Evolutionary conservation across 2,888 invertebrate genomes (phyloP).

Genomic region (Mesoligia furuncula): DNA sequence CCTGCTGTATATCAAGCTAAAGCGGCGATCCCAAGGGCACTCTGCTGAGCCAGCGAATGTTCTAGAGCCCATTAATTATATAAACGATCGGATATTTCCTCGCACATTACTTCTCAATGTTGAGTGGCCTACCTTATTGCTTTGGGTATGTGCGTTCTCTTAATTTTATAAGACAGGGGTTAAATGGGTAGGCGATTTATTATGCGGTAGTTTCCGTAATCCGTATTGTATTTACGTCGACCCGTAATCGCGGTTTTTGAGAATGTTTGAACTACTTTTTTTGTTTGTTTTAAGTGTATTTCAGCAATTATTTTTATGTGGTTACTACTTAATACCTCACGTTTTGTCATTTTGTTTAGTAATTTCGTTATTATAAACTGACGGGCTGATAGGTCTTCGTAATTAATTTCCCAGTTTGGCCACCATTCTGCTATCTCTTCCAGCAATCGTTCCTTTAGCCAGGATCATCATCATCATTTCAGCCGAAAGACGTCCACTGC

Average conservation of each 20-base stretch:
- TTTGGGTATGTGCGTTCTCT: constrained; percentile 37
- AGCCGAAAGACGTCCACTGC: too few relatives aligned
- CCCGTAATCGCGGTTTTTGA: background rate
- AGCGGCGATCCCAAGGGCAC: constrained; percentile 48
- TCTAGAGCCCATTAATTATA: constrained; percentile 61
- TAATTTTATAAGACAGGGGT: constrained; percentile 15
- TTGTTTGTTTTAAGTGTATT: background rate
- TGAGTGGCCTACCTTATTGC: constrained; percentile 34
- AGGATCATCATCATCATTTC: background rate
- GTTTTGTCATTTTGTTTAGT: background rate
- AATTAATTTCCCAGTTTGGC: background rate
- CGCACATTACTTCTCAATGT: constrained; percentile 43
- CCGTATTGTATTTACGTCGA: background rate
- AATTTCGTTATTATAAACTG: background rate
- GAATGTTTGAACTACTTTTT: background rate
- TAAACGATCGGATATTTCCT: constrained; percentile 62
- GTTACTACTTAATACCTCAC: too few relatives aligned
- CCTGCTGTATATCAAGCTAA: constrained; percentile 49
- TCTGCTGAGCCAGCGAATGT: constrained; percentile 56
- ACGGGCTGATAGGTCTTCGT: background rate
- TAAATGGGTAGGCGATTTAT: background rate
- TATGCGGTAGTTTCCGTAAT: background rate
- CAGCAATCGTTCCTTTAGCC: background rate
- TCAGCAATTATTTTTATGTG: background rate
- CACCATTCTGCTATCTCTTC: background rate